Conservation (phyloP, 2,888 invertebrate genomes). For the Nineta flava region DNA sequence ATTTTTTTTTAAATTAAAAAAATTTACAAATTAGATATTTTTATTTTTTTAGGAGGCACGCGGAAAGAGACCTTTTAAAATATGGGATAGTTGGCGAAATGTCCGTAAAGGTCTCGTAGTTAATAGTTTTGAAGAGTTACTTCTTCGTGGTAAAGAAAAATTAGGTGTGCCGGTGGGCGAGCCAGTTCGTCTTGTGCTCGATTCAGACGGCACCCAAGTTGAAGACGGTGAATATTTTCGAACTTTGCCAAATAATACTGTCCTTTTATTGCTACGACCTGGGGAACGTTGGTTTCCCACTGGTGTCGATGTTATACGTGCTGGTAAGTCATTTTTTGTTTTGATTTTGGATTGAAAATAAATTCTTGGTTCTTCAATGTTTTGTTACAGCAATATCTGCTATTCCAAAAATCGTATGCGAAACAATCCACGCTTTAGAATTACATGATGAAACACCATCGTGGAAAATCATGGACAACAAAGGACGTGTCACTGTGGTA, state of each 20-base stretch:
- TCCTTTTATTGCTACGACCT: conserved; percentile 71
- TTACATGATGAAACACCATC: conserved; percentile 92
- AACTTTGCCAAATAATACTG: conserved; percentile 81
- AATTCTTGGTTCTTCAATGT: background rate
- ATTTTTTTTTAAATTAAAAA: background rate
- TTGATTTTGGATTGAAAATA: background rate
- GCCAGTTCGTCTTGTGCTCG: conserved; percentile 78
- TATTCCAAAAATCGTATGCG: conserved; percentile 93
- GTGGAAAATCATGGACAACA: conserved; percentile 98
- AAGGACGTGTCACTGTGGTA: conserved; percentile 91
- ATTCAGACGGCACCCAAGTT: conserved; percentile 92
- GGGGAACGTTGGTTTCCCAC: conserved; percentile 90
- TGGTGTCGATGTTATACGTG: conserved; percentile 86
- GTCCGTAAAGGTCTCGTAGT: conserved; percentile 86
- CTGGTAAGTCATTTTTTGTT: conserved; percentile 44
- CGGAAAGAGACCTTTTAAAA: conserved; percentile 92
- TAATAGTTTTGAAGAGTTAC: conserved; percentile 77
- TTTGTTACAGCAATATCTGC: conserved; percentile 67
- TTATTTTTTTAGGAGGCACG: conserved; percentile 64
- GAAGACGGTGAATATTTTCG: conserved; percentile 95
- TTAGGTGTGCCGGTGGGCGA: conserved; percentile 73
- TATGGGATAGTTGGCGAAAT: conserved; percentile 91
- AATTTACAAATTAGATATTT: conserved; percentile 7
- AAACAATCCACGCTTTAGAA: conserved; percentile 89
- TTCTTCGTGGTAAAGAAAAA: conserved; percentile 80